Percentiles rank a stretch among this genome's conserved stretches.
Evolutionary conservation across 2,888 invertebrate genomes (phyloP).

Genomic region (Noctua janthina): DNA sequence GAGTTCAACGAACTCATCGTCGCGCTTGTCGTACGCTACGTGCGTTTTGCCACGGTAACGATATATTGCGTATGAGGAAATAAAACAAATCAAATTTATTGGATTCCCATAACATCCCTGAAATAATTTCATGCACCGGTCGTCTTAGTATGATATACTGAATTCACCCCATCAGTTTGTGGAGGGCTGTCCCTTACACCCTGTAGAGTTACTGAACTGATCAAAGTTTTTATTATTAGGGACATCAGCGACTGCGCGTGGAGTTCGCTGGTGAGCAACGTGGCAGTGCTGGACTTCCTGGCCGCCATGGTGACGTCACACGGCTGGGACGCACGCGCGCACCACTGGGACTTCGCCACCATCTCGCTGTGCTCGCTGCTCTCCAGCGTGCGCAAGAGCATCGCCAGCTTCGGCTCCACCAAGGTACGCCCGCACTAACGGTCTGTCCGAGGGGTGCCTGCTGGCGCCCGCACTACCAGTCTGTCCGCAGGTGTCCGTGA

Average conservation of each 20-base stretch:
- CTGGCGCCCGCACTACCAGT: too few relatives aligned
- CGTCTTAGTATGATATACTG: too few relatives aligned
- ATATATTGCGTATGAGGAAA: too few relatives aligned
- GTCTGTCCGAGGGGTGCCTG: too few relatives aligned
- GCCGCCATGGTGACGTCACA: conserved; percentile 58
- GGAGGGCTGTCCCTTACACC: too few relatives aligned
- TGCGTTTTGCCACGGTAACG: too few relatives aligned
- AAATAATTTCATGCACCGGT: too few relatives aligned
- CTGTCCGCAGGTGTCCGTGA: conserved; percentile 63
- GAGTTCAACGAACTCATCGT: too few relatives aligned
- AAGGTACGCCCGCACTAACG: conserved; percentile 82
- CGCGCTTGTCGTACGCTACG: too few relatives aligned
- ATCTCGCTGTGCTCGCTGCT: conserved; percentile 93
- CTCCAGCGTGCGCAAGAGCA: conserved; percentile 85
- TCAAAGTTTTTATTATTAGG: conserved; percentile 48
- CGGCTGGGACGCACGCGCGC: conserved; percentile 80
- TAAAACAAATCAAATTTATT: too few relatives aligned
- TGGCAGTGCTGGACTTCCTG: conserved; percentile 70
- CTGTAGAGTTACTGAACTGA: neutral
- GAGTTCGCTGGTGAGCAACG: conserved; percentile 72
- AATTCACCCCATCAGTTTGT: too few relatives aligned
- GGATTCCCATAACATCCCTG: too few relatives aligned
- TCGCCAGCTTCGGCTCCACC: conserved; percentile 81
- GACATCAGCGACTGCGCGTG: conserved; percentile 62
- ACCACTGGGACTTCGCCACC: conserved; percentile 94